Evolutionary conservation across 1,140 invertebrate genomes (phyloP).

Genomic region (Drosophila novamexicana): DNA sequence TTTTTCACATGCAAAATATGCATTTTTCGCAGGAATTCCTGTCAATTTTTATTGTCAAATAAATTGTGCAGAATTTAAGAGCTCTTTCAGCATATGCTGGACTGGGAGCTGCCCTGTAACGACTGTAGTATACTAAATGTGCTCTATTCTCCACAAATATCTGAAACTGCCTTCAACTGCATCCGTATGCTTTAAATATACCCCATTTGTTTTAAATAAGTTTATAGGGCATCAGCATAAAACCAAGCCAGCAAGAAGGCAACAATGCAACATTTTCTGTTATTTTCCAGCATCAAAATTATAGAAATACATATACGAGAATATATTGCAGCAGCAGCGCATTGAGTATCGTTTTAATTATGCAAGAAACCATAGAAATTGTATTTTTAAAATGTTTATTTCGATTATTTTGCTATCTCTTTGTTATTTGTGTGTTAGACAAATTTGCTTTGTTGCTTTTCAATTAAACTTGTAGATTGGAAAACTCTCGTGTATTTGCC

Average conservation of each 20-base stretch:
- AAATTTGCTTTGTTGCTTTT: constrained; percentile 21
- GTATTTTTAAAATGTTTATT: neutral
- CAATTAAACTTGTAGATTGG: constrained; percentile 14
- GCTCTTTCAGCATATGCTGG: no score
- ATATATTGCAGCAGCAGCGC: neutral
- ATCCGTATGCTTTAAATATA: no score
- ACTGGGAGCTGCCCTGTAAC: neutral
- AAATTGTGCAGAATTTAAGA: constrained; percentile 15
- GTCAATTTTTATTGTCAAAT: constrained; percentile 29
- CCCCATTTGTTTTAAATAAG: no score
- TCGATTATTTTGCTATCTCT: constrained; percentile 3
- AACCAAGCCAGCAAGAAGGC: neutral
- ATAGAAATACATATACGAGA: neutral
- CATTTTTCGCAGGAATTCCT: constrained; percentile 9
- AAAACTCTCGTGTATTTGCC: neutral
- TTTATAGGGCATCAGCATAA: neutral
- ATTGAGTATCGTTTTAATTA: neutral
- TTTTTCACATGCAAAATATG: constrained; percentile 16
- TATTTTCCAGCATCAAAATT: neutral
- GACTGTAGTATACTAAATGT: no score
- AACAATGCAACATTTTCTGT: neutral
- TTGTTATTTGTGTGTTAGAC: constrained; percentile 3
- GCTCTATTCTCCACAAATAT: no score
- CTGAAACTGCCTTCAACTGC: no score
- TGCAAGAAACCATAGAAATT: neutral